A percentile compares a stretch with the other conserved stretches of the same genome.
These are phyloP conservation scores for Mnemiopsis leidyi DNA, from an alignment of 37 sponge, comb jelly and placozoan species.

Conservation along the genomic window DNA sequence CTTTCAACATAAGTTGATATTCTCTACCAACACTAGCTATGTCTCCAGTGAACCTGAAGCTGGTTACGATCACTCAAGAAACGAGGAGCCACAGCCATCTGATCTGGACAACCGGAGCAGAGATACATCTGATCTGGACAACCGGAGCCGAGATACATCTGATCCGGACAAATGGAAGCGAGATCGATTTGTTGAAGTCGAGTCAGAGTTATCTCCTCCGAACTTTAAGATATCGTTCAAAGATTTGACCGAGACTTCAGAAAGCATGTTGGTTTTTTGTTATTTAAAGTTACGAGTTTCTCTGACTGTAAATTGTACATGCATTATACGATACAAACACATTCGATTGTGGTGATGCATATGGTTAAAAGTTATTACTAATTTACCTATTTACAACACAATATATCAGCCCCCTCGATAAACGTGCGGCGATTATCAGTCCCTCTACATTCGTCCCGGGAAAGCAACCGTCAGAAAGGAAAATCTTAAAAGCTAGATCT, in stretches of 20 bases:
- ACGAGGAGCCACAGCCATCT: neutral
- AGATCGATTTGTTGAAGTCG: neutral
- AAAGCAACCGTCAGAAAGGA: too few relatives aligned
- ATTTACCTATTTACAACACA: too few relatives aligned
- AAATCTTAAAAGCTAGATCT: neutral
- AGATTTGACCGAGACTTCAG: neutral
- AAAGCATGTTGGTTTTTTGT: neutral
- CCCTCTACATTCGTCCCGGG: neutral
- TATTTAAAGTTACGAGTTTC: neutral
- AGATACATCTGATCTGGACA: neutral
- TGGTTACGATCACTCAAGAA: neutral
- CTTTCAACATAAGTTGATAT: slow-evolving; percentile 1
- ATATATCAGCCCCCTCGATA: neutral
- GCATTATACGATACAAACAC: too few relatives aligned
- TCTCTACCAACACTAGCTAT: slow-evolving; percentile 47
- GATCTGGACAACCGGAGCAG: neutral
- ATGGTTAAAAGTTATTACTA: too few relatives aligned
- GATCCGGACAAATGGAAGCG: neutral
- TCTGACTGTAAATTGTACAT: too few relatives aligned
- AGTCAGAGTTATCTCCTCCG: neutral
- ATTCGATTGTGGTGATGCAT: too few relatives aligned
- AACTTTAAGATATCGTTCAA: slow-evolving; percentile 16
- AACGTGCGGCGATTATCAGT: neutral
- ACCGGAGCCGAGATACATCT: neutral
- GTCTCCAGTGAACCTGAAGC: slow-evolving; percentile 1